Conservation (phyloP, 1,140 invertebrate genomes). For the Oreohelix idahoensis region DNA sequence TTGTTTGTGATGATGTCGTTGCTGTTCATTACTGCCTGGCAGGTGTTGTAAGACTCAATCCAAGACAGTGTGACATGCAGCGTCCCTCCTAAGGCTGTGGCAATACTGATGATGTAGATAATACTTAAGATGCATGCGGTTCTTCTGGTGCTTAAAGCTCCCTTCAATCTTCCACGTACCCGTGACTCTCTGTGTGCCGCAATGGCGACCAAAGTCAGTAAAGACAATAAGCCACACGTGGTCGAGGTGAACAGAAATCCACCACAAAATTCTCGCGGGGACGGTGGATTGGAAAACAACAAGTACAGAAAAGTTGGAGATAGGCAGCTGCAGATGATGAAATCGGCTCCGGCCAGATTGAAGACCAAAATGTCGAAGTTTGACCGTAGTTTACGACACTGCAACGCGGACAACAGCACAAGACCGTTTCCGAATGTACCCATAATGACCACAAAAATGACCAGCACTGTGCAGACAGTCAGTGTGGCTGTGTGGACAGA, state of each 20-base stretch:
- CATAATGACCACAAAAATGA: slow-evolving; percentile 53
- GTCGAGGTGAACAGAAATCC: slow-evolving; percentile 55
- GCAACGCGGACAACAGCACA: slow-evolving; percentile 51
- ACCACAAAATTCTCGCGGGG: slow-evolving; percentile 57
- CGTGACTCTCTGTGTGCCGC: slow-evolving; percentile 54
- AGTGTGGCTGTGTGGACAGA: slow-evolving; percentile 56
- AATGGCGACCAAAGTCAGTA: slow-evolving; percentile 56
- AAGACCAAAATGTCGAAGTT: slow-evolving; percentile 58
- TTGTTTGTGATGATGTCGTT: slow-evolving; percentile 46
- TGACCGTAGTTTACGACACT: slow-evolving; percentile 48
- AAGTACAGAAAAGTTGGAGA: slow-evolving; percentile 57
- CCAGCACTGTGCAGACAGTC: slow-evolving; percentile 56
- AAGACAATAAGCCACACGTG: slow-evolving; percentile 54
- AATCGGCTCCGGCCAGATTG: slow-evolving; percentile 59
- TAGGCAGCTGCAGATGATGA: slow-evolving; percentile 57
- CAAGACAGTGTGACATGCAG: slow-evolving; percentile 55
- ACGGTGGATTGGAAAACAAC: slow-evolving; percentile 54
- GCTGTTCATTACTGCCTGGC: slow-evolving; percentile 55
- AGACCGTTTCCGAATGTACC: slow-evolving; percentile 57
- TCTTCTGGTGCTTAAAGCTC: slow-evolving; percentile 46
- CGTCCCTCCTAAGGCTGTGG: slow-evolving; percentile 50
- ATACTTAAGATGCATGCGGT: slow-evolving; percentile 47
- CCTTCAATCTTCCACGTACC: slow-evolving; percentile 47
- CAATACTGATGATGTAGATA: slow-evolving; percentile 54
- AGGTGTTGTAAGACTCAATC: slow-evolving; percentile 48